A percentile compares a stretch with the other conserved stretches of the same genome.
Evolutionary conservation across 2,113 vertebrate species (phyloP).

Genomic region (Oreotrochilus melanogaster): DNA sequence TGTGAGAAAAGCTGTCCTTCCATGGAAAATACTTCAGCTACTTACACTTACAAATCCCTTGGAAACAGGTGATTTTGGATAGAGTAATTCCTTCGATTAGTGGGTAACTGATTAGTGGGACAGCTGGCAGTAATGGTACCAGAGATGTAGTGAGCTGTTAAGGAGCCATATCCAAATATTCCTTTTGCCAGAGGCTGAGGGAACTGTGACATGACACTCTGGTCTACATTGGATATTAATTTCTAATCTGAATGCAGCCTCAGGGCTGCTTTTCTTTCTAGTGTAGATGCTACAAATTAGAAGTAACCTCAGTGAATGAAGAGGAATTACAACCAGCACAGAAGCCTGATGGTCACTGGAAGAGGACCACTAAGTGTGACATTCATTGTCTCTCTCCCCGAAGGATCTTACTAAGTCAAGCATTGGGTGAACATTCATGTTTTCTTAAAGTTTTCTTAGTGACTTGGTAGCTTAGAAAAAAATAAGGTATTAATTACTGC

Average conservation of each 20-base stretch:
- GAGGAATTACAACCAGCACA: not conserved
- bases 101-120: not conserved
- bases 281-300: not conserved
- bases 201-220: not conserved
- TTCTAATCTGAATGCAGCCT: not conserved
- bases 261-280: not conserved
- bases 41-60: conserved; percentile 28
- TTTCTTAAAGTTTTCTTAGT: not conserved
- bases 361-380: not conserved
- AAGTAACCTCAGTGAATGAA: not conserved
- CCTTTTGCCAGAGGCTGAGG: conserved; percentile 6
- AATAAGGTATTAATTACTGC: not conserved
- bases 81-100: conserved; percentile 8
- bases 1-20: conserved; percentile 18
- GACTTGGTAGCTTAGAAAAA: not conserved
- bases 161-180: not conserved
- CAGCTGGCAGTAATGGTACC: not conserved
- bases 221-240: not conserved
- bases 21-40: conserved; percentile 22
- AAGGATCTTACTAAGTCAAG: not conserved
- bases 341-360: not conserved
- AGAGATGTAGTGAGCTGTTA: not conserved
- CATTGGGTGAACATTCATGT: not conserved
- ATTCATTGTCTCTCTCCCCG: not conserved
- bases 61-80: not conserved